phyloP scores from a whole-genome alignment of 1,140 invertebrate genomes.

The Drosophila insularis region DNA sequence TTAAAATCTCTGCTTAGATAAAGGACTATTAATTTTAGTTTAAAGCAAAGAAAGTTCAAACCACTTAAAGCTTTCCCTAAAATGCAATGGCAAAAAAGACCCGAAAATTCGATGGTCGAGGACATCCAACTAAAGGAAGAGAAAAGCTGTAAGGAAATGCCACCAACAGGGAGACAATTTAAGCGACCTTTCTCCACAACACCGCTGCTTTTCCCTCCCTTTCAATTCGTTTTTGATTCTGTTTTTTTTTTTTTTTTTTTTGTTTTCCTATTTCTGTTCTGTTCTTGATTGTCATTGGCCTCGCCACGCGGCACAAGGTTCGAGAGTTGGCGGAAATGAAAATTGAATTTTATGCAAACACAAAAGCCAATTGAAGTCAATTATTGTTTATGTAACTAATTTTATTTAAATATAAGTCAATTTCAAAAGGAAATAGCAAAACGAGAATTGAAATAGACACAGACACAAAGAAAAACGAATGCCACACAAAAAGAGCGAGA shows the following conservation, averaged over 20 bases:
- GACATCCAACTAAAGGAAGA: not conserved
- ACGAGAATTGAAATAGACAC: slow-evolving; percentile 4
- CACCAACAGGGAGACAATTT: slow-evolving; percentile 7
- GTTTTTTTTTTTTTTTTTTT: not conserved
- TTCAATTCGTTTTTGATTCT: not conserved
- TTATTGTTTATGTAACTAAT: slow-evolving; percentile 75
- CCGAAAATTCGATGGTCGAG: not conserved
- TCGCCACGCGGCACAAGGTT: slow-evolving; percentile 25
- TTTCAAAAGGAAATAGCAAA: slow-evolving; percentile 22
- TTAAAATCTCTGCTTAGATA: too few relatives aligned
- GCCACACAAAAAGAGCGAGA: not conserved
- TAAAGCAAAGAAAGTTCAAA: not conserved
- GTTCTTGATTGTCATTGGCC: slow-evolving; percentile 40
- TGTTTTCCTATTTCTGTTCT: not conserved
- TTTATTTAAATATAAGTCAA: slow-evolving; percentile 70
- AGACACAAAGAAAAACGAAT: not conserved
- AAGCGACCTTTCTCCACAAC: not conserved
- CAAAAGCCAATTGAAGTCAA: slow-evolving; percentile 71
- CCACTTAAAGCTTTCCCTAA: not conserved
- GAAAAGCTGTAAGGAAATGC: slow-evolving; percentile 11
- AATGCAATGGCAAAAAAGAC: not conserved
- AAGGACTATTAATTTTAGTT: too few relatives aligned
- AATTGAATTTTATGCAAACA: slow-evolving; percentile 72
- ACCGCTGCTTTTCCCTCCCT: not conserved
- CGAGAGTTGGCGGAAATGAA: slow-evolving; percentile 56